Conservation (phyloP, 2,797 vertebrate genomes). For the Macrochelys suwanniensis region DNA sequence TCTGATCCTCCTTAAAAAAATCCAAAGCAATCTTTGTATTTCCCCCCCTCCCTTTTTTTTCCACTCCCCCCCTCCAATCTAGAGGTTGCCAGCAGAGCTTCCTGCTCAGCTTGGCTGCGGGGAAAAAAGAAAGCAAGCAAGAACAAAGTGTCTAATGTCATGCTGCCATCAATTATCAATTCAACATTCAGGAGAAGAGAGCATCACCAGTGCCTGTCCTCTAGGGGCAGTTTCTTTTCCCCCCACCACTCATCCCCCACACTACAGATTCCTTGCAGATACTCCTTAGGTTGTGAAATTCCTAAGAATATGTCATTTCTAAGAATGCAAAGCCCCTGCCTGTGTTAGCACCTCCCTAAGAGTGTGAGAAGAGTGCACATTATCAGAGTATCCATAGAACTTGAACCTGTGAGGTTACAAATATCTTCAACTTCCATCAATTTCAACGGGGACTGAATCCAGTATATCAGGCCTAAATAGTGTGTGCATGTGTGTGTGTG, state of each 20-base stretch:
- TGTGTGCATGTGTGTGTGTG: not conserved
- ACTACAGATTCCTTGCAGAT: fast-evolving
- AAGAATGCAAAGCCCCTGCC: constrained; percentile 19
- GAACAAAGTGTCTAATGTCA: constrained; percentile 79
- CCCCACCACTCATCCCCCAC: not conserved
- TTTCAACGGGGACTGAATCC: not conserved
- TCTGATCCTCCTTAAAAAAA: constrained; percentile 32
- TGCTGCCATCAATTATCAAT: constrained; percentile 67
- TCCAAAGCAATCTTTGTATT: constrained; percentile 85
- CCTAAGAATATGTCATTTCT: not conserved
- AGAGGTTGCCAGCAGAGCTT: constrained; percentile 79
- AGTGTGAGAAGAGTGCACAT: not conserved
- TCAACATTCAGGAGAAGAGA: constrained; percentile 14
- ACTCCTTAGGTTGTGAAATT: too few species aligned
- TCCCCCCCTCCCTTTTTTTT: constrained; percentile 40
- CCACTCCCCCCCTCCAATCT: constrained; percentile 70
- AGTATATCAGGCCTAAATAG: not conserved
- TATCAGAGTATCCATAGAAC: not conserved
- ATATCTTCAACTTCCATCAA: not conserved
- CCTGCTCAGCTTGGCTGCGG: constrained; percentile 80
- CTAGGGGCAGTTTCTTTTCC: not conserved
- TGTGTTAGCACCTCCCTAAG: constrained; percentile 20
- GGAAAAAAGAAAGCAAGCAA: constrained; percentile 70
- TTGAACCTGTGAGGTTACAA: not conserved
- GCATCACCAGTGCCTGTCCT: not conserved